A percentile compares a stretch with the other conserved stretches of the same genome.
phyloP scores from a whole-genome alignment of 64 coral and sea anemone genomes.

The Orbicella faveolata region DNA sequence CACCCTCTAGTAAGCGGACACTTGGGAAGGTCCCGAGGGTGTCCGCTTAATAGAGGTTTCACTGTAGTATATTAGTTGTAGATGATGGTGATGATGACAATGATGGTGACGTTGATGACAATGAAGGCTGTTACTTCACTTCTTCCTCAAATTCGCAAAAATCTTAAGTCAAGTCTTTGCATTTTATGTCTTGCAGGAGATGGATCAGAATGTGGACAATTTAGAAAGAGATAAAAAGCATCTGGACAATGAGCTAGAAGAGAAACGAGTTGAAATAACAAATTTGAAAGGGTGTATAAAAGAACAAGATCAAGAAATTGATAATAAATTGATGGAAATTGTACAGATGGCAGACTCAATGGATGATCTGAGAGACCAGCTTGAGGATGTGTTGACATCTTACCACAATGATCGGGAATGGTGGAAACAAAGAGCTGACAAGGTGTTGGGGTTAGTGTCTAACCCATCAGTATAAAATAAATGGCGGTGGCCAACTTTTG shows the following conservation, averaged over 20 bases:
- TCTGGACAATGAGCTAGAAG: too few species aligned
- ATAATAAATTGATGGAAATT: constrained; percentile 58
- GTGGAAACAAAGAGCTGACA: constrained; percentile 59
- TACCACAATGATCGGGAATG: constrained; percentile 68
- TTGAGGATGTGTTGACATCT: constrained; percentile 49
- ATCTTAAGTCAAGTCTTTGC: too few species aligned
- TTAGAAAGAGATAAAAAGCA: constrained; percentile 61
- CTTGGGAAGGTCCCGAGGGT: too few species aligned
- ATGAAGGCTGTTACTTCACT: too few species aligned
- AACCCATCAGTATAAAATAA: too few species aligned
- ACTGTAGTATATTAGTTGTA: neutral
- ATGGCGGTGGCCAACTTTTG: too few species aligned
- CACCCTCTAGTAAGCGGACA: too few species aligned
- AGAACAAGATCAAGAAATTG: constrained; percentile 62
- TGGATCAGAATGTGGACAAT: constrained; percentile 45
- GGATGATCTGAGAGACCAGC: constrained; percentile 36
- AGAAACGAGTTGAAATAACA: constrained; percentile 28
- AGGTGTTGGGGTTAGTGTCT: constrained; percentile 22
- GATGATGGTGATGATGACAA: neutral
- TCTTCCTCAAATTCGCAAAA: too few species aligned
- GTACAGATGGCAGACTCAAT: constrained; percentile 40
- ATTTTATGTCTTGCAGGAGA: constrained; percentile 43
- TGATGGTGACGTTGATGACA: too few species aligned
- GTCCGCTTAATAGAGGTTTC: too few species aligned
- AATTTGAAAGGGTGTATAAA: constrained; percentile 33